A percentile compares a stretch with the other conserved stretches of the same genome.
Conservation (phyloP, 37 sponge, comb jelly and placozoan species). For the Haliclona indistincta region DNA sequence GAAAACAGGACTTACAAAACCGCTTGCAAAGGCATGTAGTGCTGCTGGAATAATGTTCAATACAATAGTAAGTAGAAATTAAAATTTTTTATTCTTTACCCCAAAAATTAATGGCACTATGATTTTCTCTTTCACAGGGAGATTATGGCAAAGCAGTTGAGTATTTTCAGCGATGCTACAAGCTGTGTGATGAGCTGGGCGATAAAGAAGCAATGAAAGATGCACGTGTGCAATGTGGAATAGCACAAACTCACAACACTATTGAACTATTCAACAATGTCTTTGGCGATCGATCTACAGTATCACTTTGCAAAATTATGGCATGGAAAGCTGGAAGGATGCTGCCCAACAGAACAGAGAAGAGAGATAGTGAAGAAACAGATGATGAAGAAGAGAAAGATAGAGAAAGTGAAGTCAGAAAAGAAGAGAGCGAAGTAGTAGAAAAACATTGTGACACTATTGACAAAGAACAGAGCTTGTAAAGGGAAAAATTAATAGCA, state of each 20-base stretch:
- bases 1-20: slow-evolving; percentile 21
- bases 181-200: slow-evolving; percentile 41
- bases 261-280: slow-evolving; percentile 29
- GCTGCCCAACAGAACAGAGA: not conserved
- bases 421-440: not conserved
- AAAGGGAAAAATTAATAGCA: too few relatives aligned
- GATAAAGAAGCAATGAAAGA: slow-evolving; percentile 33
- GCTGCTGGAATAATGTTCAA: slow-evolving; percentile 78
- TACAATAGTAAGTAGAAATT: slow-evolving; percentile 58
- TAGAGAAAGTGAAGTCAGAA: not conserved
- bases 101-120: not conserved
- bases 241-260: slow-evolving; percentile 65
- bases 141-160: slow-evolving; percentile 78
- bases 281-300: not conserved
- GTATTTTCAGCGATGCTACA: slow-evolving; percentile 63
- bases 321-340: slow-evolving; percentile 47
- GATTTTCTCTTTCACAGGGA: slow-evolving; percentile 33
- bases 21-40: slow-evolving; percentile 71
- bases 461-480: not conserved
- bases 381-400: not conserved
- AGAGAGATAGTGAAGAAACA: not conserved
- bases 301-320: slow-evolving; percentile 16
- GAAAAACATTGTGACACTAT: not conserved
- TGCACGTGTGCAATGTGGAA: slow-evolving; percentile 79
- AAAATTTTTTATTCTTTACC: not conserved